phyloP scores from a whole-genome alignment of 2,113 vertebrate genomes.

The Trogon melanurus region DNA sequence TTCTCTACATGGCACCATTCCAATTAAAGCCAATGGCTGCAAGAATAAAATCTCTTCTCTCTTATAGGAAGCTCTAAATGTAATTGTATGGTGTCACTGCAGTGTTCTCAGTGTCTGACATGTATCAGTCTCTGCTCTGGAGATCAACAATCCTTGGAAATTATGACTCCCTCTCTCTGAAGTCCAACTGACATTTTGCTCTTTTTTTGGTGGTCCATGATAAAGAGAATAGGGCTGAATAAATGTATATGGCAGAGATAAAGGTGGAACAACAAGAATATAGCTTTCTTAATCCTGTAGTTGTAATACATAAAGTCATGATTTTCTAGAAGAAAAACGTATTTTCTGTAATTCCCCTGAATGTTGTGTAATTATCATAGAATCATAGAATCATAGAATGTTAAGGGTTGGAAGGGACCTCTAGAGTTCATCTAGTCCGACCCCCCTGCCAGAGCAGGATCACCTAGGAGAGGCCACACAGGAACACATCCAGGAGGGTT shows the following conservation, averaged over 20 bases:
- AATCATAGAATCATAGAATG: no score
- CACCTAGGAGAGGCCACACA: no score
- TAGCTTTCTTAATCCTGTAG: background rate
- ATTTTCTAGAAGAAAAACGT: background rate
- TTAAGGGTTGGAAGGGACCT: no score
- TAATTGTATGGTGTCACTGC: background rate
- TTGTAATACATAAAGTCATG: background rate
- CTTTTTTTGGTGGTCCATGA: background rate
- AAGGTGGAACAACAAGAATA: background rate
- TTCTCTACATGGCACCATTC: background rate
- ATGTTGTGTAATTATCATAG: background rate
- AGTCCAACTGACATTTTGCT: background rate
- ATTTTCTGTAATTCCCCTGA: background rate
- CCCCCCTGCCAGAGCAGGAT: no score
- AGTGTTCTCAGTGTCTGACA: background rate
- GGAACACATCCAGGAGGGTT: no score
- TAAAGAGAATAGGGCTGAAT: background rate
- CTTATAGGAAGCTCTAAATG: background rate
- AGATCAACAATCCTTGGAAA: background rate
- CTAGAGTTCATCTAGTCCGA: no score
- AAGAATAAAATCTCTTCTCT: background rate
- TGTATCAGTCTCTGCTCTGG: background rate
- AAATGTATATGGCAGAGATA: background rate
- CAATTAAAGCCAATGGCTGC: background rate
- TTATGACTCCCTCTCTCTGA: background rate